Base-by-base conservation (phyloP, 2,888 invertebrate genomes). In the Heteromurus nitidus region DNA sequence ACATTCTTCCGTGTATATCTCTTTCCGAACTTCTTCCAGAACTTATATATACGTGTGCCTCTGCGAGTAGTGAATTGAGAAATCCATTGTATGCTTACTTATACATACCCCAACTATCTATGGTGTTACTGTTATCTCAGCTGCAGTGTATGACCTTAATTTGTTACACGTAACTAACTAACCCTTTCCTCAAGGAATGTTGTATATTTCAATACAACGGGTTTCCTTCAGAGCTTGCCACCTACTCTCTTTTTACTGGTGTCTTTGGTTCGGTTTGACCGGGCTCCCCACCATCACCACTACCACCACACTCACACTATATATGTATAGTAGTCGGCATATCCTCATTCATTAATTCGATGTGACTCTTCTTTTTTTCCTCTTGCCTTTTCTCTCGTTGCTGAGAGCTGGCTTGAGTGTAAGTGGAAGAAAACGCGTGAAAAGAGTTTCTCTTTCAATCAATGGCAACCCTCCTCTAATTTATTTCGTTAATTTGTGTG, bases 401-500 rank as follows among this genome's bases (percentile, higher is more conserved):
- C 50, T 50, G 50, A 50, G 5, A 13, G 7, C n/a, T n/a, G n/a
- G n/a, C n/a, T n/a, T n/a, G n/a, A n/a, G n/a, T n/a, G n/a, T n/a
- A n/a, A n/a, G n/a, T n/a, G 11, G 24, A 64, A 44, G 24, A 24
- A 58, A 69, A 58, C 31, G 68, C 68, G 77, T 58, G 62, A 76
- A 76, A 62, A 77, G 53, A 47, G 18, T 62, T 60, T 62, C 69
- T 60, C 50, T 69, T 13, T 11, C 67, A 65, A 69, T 77, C 77
- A 69, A 69, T 62, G 60, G 47, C 69, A 62, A 53, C 68, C 28
- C 75, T 36, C 11, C 50, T 62, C 62, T 69, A 77, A 77, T 77
- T 77, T 69, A 68, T 77, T 69, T 68, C 13, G 68, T 76, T 77
- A 77, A 77, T 77, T 77, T 74, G 65, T 55, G n/a, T n/a, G 55